These are phyloP conservation scores for Deilephila porcellus DNA, from an alignment of 2,888 invertebrate genomes.

Conservation along the genomic window DNA sequence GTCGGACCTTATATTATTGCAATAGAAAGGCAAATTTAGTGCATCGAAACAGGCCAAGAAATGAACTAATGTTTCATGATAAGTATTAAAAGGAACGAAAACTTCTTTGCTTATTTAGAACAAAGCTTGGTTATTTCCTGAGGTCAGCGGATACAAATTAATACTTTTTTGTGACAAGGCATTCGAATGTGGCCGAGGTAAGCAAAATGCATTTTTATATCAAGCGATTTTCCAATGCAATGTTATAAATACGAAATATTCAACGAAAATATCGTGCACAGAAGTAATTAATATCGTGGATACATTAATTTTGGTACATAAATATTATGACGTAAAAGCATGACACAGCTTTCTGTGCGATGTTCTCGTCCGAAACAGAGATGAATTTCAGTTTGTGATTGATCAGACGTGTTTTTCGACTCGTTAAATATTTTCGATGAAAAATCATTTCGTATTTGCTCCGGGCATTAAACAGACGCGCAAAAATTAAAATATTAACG, in stretches of 20 bases:
- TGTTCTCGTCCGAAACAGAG: constrained; percentile 21
- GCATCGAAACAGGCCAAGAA: neutral
- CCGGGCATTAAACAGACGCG: constrained; percentile 10
- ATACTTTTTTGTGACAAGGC: no score
- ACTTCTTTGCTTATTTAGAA: neutral
- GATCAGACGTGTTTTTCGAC: constrained; percentile 57
- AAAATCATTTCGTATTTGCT: constrained; percentile 55
- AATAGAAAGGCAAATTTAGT: neutral
- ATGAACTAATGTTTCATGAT: neutral
- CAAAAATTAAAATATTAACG: neutral
- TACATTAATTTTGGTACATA: constrained; percentile 16
- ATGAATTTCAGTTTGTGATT: constrained; percentile 50
- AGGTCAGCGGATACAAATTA: no score
- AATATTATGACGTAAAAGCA: constrained; percentile 15
- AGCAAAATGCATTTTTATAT: no score
- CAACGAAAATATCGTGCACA: neutral
- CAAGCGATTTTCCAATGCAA: no score
- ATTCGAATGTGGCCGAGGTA: no score
- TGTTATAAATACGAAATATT: neutral
- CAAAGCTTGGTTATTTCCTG: neutral
- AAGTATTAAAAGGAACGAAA: neutral
- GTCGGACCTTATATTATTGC: neutral
- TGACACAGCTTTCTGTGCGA: constrained; percentile 9
- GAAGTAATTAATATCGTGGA: neutral
- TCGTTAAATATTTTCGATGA: constrained; percentile 66